These are phyloP conservation scores for Blastomussa wellsi DNA, from an alignment of 92 coral and sea anemone genomes.

Conservation along the genomic window DNA sequence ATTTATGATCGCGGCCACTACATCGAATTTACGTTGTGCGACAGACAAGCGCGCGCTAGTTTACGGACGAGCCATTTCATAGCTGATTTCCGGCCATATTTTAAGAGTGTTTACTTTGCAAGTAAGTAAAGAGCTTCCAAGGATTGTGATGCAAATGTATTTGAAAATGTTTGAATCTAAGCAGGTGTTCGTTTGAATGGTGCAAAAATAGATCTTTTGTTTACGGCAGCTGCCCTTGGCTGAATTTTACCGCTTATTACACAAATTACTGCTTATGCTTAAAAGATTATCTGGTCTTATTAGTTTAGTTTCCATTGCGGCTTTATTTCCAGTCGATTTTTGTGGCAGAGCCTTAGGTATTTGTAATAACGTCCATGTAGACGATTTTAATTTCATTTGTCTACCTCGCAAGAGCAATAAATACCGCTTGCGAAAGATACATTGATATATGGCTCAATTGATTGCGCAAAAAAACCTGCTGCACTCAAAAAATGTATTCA, in stretches of 20 bases:
- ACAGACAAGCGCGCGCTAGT: conserved; percentile 26
- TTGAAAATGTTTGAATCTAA: conserved; percentile 52
- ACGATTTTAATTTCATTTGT: conserved; percentile 34
- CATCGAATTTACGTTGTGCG: neutral
- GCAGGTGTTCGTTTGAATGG: conserved; percentile 90
- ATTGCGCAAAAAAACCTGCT: conserved; percentile 33
- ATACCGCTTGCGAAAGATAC: conserved; percentile 26
- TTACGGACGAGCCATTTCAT: conserved; percentile 13
- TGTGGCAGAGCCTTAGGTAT: conserved; percentile 34
- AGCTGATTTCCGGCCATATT: conserved; percentile 68
- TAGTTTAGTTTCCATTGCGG: conserved; percentile 41
- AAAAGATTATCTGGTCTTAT: conserved; percentile 52
- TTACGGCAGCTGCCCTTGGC: conserved; percentile 78
- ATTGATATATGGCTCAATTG: conserved; percentile 25
- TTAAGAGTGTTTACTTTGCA: conserved; percentile 48
- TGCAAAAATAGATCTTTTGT: conserved; percentile 84
- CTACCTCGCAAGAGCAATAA: conserved; percentile 29
- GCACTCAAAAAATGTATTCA: neutral
- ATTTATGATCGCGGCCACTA: neutral
- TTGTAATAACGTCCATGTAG: conserved; percentile 12
- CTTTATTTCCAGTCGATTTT: conserved; percentile 8
- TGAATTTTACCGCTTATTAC: conserved; percentile 73
- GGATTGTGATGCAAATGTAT: conserved; percentile 79
- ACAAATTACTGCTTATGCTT: conserved; percentile 74
- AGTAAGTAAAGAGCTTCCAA: conserved; percentile 57